Conservation (phyloP, 2,113 vertebrate genomes). For the Pontoporia blainvillei region DNA sequence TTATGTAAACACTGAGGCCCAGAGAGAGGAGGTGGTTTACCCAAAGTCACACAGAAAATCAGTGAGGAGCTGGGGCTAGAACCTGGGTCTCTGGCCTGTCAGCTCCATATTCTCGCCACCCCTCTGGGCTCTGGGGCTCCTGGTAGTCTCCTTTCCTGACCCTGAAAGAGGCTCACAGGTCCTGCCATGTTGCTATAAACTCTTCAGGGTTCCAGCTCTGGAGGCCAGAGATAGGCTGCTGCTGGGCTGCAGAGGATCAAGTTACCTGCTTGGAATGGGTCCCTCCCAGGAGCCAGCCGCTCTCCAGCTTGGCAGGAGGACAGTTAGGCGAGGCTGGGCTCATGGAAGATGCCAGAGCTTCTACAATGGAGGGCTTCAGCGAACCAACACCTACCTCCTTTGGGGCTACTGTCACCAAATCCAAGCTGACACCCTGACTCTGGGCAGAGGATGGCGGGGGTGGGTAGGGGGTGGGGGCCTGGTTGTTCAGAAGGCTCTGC, state of each 20-base stretch:
- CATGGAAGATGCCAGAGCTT: conserved; percentile 26
- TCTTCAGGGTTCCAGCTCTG: not conserved
- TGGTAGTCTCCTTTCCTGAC: not conserved
- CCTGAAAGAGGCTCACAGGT: not conserved
- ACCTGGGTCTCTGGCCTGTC: not conserved
- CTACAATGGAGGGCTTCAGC: conserved; percentile 58
- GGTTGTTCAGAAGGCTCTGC: not conserved
- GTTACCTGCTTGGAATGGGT: conserved; percentile 36
- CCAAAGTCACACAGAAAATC: not conserved
- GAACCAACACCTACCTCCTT: conserved; percentile 39
- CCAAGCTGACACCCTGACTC: conserved; percentile 35
- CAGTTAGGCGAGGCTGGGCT: conserved; percentile 1
- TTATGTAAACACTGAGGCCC: not conserved
- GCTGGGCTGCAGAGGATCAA: not conserved
- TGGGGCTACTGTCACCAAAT: conserved; percentile 50
- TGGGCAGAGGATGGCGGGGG: not conserved
- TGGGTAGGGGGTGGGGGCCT: not conserved
- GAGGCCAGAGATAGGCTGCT: not conserved
- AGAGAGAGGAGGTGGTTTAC: not conserved
- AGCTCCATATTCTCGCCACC: not conserved
- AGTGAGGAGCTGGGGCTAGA: not conserved
- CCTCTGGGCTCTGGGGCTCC: not conserved
- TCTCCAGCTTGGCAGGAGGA: conserved; percentile 46
- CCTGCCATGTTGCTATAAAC: not conserved
- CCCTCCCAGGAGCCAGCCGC: not conserved